These are phyloP conservation scores for Dione vanillae DNA, from an alignment of 2,888 invertebrate species.

Conservation along the genomic window DNA sequence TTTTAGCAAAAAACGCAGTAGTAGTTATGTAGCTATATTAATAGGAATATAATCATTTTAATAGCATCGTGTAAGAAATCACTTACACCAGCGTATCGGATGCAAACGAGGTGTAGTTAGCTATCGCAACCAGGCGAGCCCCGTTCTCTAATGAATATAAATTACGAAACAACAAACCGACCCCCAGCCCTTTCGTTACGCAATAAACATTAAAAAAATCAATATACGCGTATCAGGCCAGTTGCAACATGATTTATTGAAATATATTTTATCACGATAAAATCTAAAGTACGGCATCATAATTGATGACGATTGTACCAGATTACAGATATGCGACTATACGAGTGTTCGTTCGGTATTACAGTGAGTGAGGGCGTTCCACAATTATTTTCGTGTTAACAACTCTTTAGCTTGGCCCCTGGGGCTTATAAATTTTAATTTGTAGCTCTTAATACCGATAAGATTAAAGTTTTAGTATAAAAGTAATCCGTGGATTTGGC, in stretches of 20 bases:
- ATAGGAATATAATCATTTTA: conserved; percentile 19
- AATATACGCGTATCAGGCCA: conserved; percentile 74
- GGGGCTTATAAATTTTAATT: conserved; percentile 71
- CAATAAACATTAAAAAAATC: conserved; percentile 79
- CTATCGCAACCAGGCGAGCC: conserved; percentile 47
- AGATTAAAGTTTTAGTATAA: conserved; percentile 56
- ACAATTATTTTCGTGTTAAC: conserved; percentile 80
- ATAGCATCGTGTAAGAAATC: conserved; percentile 21
- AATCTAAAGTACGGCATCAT: conserved; percentile 78
- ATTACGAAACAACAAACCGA: conserved; percentile 69
- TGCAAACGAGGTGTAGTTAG: conserved; percentile 40
- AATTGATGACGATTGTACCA: conserved; percentile 77
- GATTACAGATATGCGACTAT: conserved; percentile 50
- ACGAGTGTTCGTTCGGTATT: conserved; percentile 34
- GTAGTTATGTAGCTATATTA: neutral
- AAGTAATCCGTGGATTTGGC: conserved; percentile 59
- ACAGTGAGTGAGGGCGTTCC: conserved; percentile 52
- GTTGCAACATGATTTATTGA: conserved; percentile 79
- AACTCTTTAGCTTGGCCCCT: conserved; percentile 69
- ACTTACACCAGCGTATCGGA: conserved; percentile 28
- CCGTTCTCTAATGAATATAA: conserved; percentile 75
- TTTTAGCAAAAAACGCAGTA: neutral
- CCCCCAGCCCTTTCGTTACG: conserved; percentile 72
- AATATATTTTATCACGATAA: conserved; percentile 80
- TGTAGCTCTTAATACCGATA: conserved; percentile 70